Percentiles rank a stretch among this genome's conserved stretches.
phyloP scores from a whole-genome alignment of 2,888 invertebrate species.

The Latrodectus hesperus region DNA sequence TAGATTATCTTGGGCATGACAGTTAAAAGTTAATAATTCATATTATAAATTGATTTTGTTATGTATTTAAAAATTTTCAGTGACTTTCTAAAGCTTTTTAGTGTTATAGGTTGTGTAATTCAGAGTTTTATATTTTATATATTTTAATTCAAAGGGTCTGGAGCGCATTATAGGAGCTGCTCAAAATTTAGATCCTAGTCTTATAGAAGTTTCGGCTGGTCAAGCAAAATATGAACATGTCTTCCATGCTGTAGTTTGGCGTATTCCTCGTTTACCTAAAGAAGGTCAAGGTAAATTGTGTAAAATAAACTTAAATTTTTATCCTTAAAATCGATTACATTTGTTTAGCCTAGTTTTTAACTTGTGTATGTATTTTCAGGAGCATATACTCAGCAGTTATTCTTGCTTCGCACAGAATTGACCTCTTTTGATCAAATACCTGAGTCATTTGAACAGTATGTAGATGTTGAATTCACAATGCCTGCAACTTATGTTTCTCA shows the following conservation, averaged over 20 bases:
- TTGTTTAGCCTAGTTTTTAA: no score
- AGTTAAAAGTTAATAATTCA: no score
- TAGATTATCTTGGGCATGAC: no score
- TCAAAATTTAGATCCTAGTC: slow-evolving; percentile 90
- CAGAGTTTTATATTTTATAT: no score
- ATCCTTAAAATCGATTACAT: no score
- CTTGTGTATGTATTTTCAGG: slow-evolving; percentile 78
- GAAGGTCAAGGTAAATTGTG: slow-evolving; percentile 91
- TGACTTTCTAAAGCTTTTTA: no score
- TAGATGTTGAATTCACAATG: slow-evolving; percentile 98
- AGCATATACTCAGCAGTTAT: slow-evolving; percentile 97
- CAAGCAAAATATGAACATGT: slow-evolving; percentile 99
- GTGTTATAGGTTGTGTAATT: no score
- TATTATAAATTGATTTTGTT: no score
- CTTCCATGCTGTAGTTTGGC: slow-evolving; percentile 97
- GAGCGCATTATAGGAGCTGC: slow-evolving; percentile 93
- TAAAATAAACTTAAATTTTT: no score
- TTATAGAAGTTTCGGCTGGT: slow-evolving; percentile 96
- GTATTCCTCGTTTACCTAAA: slow-evolving; percentile 97
- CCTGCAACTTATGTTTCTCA: slow-evolving; percentile 95
- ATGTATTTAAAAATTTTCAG: no score
- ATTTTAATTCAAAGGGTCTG: slow-evolving; percentile 81
- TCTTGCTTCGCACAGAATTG: slow-evolving; percentile 94
- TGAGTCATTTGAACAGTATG: slow-evolving; percentile 89
- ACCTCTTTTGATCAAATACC: slow-evolving; percentile 98